Evolutionary conservation across 2,113 vertebrate species (phyloP).

Genomic region (Microtus ochrogaster): DNA sequence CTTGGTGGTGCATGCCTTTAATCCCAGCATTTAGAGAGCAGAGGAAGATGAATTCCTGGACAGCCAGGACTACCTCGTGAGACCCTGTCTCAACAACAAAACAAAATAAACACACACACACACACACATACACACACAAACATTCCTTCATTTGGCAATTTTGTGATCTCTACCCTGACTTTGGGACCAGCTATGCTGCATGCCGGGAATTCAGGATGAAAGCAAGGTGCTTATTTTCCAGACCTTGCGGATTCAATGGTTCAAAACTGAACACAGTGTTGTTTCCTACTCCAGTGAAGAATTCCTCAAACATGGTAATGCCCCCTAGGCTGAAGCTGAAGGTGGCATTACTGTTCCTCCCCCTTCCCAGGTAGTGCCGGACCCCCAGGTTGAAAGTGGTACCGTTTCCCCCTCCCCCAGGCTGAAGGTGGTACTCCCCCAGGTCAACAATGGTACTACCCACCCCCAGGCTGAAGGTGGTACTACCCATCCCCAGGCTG

Average conservation of each 20-base stretch:
- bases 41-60: background rate
- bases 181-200: background rate
- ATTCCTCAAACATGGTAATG: background rate
- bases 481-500: background rate
- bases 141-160: background rate
- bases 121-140: background rate
- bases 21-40: background rate
- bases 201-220: background rate
- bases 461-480: too few species aligned
- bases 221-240: background rate
- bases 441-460: background rate
- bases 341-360: too few species aligned
- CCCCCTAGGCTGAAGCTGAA: background rate
- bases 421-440: background rate
- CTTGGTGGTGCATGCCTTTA: background rate
- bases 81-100: background rate
- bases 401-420: background rate
- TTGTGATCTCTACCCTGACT: background rate
- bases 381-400: background rate
- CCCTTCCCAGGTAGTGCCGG: background rate
- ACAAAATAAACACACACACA: background rate
- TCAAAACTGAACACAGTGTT: background rate
- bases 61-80: background rate
- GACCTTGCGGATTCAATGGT: background rate
- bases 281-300: too few species aligned